phyloP scores from a whole-genome alignment of 2,113 vertebrate species.

The Stegostoma tigrinum region DNA sequence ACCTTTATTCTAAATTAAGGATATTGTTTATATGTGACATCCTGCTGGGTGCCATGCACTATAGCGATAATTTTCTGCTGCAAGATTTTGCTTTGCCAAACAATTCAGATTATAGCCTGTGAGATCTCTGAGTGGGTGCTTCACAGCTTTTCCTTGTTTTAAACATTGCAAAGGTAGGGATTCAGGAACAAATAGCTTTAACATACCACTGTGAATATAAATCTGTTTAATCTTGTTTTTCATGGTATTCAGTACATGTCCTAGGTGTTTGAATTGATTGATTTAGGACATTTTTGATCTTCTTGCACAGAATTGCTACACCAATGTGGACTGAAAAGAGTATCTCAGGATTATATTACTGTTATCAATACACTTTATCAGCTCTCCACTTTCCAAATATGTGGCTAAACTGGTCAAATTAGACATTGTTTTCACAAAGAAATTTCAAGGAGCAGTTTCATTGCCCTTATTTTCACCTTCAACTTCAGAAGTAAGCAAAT shows the following conservation, averaged over 20 bases:
- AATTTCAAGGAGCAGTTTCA: background rate
- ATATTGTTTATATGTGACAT: background rate
- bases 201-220: background rate
- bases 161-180: background rate
- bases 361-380: background rate
- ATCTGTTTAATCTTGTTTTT: background rate
- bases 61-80: conserved; percentile 1
- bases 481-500: background rate
- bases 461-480: background rate
- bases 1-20: background rate
- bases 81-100: conserved; percentile 2
- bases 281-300: background rate
- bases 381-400: background rate
- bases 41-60: background rate
- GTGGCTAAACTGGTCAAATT: background rate
- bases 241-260: background rate
- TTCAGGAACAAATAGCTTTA: conserved; percentile 6
- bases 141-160: background rate
- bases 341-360: background rate
- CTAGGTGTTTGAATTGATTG: conserved; percentile 5
- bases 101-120: conserved; percentile 3
- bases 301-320: background rate
- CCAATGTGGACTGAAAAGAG: background rate
- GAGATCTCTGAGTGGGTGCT: background rate
- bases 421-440: background rate